Evolutionary conservation across 2,888 invertebrate species (phyloP).

Genomic region (Plagodis pulveraria): DNA sequence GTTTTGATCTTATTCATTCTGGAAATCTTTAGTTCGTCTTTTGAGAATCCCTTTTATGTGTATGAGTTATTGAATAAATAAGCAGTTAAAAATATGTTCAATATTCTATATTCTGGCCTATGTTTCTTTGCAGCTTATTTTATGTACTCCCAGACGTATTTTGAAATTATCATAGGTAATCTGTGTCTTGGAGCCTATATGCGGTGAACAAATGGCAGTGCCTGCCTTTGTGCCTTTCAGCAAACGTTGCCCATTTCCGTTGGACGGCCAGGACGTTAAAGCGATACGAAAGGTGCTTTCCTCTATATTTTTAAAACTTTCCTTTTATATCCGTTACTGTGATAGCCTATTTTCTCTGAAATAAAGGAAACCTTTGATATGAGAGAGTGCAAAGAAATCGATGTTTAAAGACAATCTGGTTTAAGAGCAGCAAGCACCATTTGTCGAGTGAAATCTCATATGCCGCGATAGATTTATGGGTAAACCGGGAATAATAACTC

Average conservation of each 20-base stretch:
- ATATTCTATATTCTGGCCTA: too few species aligned
- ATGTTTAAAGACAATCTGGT: conserved; percentile 6
- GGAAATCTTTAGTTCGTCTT: too few species aligned
- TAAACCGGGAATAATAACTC: conserved; percentile 14
- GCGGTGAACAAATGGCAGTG: neutral
- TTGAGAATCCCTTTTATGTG: too few species aligned
- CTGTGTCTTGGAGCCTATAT: too few species aligned
- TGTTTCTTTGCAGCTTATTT: too few species aligned
- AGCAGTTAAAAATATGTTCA: too few species aligned
- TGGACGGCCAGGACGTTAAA: conserved; percentile 5
- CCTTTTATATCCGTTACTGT: conserved; percentile 3
- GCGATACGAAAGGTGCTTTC: conserved; percentile 6
- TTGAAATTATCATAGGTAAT: neutral
- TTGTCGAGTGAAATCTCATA: conserved; percentile 10
- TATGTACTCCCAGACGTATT: too few species aligned
- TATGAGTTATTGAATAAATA: too few species aligned
- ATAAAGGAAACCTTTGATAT: neutral
- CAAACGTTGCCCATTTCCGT: conserved; percentile 5
- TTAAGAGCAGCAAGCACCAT: neutral
- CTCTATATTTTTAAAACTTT: conserved; percentile 2
- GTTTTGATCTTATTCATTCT: too few species aligned
- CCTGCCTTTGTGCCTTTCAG: neutral
- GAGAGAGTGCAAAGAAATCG: neutral
- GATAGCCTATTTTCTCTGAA: conserved; percentile 4
- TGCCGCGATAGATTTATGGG: conserved; percentile 14